A percentile compares a stretch with the other conserved stretches of the same genome.
Conservation (phyloP, 2,888 invertebrate species). For the Cactoblastis cactorum region DNA sequence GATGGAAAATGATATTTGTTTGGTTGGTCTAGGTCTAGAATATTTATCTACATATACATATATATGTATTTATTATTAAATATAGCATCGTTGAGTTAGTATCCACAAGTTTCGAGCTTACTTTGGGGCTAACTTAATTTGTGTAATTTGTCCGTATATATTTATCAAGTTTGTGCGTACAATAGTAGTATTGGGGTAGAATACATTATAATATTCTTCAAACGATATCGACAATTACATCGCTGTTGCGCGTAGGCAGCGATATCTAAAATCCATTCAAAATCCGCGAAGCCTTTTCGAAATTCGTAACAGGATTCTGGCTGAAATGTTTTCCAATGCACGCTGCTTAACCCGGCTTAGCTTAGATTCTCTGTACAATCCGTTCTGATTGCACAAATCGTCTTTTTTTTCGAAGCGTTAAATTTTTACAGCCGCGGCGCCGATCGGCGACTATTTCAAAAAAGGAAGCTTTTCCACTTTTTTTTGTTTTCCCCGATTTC, state of each 20-base stretch:
- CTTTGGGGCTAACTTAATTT: no score
- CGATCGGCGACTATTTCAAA: constrained; percentile 28
- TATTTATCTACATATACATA: no score
- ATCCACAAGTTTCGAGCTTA: no score
- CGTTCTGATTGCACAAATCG: constrained; percentile 64
- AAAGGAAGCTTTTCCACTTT: constrained; percentile 12
- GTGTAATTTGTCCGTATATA: no score
- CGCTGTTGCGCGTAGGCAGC: neutral
- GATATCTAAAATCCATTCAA: constrained; percentile 18
- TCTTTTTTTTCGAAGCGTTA: constrained; percentile 54
- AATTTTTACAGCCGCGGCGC: constrained; percentile 50
- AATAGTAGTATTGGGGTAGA: no score
- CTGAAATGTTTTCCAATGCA: constrained; percentile 44
- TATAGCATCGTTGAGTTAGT: no score
- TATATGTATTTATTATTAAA: no score
- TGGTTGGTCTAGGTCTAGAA: no score
- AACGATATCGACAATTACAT: neutral
- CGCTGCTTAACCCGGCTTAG: constrained; percentile 51
- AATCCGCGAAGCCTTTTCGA: constrained; percentile 32
- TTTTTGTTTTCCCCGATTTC: constrained; percentile 18
- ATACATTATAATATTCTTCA: neutral
- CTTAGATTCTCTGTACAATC: constrained; percentile 57
- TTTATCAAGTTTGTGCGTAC: no score
- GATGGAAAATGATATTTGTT: no score
- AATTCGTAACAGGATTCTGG: constrained; percentile 48